phyloP scores from a whole-genome alignment of 2,888 invertebrate genomes.

The Cheilosia urbana region DNA sequence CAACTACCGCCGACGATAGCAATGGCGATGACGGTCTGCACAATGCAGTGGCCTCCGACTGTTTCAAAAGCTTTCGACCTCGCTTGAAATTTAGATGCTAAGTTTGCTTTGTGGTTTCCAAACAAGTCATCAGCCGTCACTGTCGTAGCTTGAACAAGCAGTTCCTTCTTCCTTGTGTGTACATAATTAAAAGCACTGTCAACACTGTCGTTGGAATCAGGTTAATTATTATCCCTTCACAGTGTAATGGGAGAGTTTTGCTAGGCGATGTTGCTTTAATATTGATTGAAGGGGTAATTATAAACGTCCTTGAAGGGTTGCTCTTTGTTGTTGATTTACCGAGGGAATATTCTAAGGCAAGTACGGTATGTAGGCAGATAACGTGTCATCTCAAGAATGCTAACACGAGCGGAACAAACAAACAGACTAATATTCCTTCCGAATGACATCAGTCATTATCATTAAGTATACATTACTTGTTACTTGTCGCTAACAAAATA shows the following conservation, averaged over 20 bases:
- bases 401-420: not conserved
- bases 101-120: not conserved
- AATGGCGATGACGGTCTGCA: not conserved
- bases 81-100: not conserved
- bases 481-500: not conserved
- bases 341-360: not conserved
- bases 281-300: slow-evolving; percentile 43
- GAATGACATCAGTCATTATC: too few relatives aligned
- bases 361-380: not conserved
- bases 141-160: slow-evolving; percentile 35
- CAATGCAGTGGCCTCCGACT: not conserved
- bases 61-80: slow-evolving; percentile 5
- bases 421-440: too few relatives aligned
- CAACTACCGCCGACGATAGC: not conserved
- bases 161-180: slow-evolving; percentile 39
- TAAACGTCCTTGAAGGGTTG: slow-evolving; percentile 17
- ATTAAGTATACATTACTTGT: too few relatives aligned
- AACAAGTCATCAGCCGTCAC: not conserved
- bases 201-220: slow-evolving; percentile 38
- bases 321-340: slow-evolving; percentile 5
- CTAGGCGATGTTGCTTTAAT: slow-evolving; percentile 20
- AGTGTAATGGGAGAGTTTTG: not conserved
- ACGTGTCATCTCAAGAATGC: not conserved
- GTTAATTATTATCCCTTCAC: slow-evolving; percentile 43
- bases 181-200: slow-evolving; percentile 60